These are phyloP conservation scores for Conus ventricosus DNA, from an alignment of 1,140 invertebrate genomes.

Conservation along the genomic window DNA sequence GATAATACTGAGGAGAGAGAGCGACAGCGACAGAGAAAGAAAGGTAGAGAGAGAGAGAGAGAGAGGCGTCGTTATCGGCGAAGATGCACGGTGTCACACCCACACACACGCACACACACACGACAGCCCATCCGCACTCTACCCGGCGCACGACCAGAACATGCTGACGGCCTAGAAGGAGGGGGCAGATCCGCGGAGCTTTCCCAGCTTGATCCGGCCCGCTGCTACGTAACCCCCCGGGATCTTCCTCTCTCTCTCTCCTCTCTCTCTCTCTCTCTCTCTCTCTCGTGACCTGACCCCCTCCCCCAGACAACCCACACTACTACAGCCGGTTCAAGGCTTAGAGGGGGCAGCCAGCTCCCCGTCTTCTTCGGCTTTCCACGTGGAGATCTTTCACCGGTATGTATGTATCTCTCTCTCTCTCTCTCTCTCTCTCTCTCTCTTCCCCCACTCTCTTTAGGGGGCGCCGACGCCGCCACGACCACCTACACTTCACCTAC, in stretches of 20 bases:
- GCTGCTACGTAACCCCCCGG: background rate
- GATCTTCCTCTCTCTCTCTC: background rate
- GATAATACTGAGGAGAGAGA: too few relatives aligned
- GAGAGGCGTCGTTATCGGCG: too few relatives aligned
- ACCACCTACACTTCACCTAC: too few relatives aligned
- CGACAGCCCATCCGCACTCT: too few relatives aligned
- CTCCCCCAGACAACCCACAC: background rate
- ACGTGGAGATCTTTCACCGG: background rate
- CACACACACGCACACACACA: too few relatives aligned
- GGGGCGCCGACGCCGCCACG: too few relatives aligned
- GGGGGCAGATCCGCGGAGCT: too few relatives aligned
- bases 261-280: background rate
- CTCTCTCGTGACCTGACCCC: background rate
- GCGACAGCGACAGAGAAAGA: too few relatives aligned
- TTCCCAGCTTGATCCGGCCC: background rate
- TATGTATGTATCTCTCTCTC: background rate
- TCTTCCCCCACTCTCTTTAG: background rate
- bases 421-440: constrained; percentile 14
- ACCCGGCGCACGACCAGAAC: too few relatives aligned
- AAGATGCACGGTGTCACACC: too few relatives aligned
- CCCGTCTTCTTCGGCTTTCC: background rate
- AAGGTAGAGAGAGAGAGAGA: too few relatives aligned
- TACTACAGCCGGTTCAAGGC: background rate
- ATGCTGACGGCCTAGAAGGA: too few relatives aligned
- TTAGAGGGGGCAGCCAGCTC: background rate